Base-by-base conservation (phyloP, 1,140 invertebrate species). In the Ips nitidus region DNA sequence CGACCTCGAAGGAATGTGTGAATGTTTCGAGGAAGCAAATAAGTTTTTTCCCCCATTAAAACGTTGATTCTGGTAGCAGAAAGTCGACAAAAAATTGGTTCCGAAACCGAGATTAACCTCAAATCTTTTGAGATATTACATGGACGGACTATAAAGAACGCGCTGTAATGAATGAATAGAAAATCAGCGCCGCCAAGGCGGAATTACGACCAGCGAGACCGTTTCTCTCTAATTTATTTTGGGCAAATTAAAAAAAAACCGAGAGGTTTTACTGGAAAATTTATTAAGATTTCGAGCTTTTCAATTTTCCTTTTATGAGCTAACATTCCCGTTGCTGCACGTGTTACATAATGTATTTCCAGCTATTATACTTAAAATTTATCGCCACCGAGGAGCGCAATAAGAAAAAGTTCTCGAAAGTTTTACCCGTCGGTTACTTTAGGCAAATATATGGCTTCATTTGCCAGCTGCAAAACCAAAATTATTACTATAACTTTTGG, bases 1-100 rank as follows among this genome's bases (percentile, higher is more conserved):
- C 70, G 72, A 55, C n/a, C 71, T 71, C 62, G 55, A 64, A 69
- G 62, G 59, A 69, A 75, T 75, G 74, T 72, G 74, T 71, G 74
- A 75, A 75, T 72, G 73, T 71, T 75, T 63, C 52, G 52, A 37
- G 45, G 45, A 50, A 50, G 45, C 22, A 50, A 50, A 50, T 50
- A 50, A 6, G 6, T 50, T 22, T 45, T 45, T 50, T 22, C 22
- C 45, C 22, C 22, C 22, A 22, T 22, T 22, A 22, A 22, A 22
- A 22, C 22, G 22, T 22, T 22, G 22, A 22, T 22, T 0, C 22
- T 22, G 22, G 22, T 22, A 22, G 22, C 22, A 50, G 36, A 41
- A 40, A 58, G 22, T 2, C 38, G 36, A 22, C 22, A 58, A 45
- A 50, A 50, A 50, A 50, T 50, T 22, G 47, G 47, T 22, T 50